phyloP scores from a whole-genome alignment of 35 echinoderm and acorn worm species.

The Strongylocentrotus purpuratus region DNA sequence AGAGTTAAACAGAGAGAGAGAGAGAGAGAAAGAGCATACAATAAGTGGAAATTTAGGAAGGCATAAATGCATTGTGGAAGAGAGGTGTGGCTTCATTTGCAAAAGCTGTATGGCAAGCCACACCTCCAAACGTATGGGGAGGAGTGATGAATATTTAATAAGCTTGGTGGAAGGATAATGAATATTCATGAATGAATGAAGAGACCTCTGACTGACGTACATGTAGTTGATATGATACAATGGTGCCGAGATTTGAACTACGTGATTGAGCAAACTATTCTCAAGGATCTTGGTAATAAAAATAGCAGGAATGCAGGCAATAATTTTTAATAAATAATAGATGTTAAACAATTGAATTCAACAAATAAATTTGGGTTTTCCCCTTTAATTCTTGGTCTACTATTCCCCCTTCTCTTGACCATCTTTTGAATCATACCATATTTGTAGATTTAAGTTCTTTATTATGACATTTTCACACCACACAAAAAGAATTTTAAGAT shows the following conservation, averaged over 20 bases:
- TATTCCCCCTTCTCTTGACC: not conserved
- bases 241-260: not conserved
- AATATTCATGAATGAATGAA: not conserved
- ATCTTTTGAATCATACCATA: not conserved
- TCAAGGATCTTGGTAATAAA: not conserved
- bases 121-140: not conserved
- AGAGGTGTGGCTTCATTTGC: not conserved
- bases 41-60: not conserved
- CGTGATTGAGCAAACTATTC: not conserved
- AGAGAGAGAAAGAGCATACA: not conserved
- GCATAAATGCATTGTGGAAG: not conserved
- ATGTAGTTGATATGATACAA: not conserved
- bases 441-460: too few relatives aligned
- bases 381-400: not conserved
- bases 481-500: too few relatives aligned
- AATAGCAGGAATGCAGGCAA: not conserved
- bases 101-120: not conserved
- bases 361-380: not conserved
- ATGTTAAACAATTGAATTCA: not conserved
- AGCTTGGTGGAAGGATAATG: not conserved
- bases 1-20: not conserved
- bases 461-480: too few relatives aligned
- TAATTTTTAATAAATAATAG: not conserved
- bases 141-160: not conserved
- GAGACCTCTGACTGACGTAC: not conserved